Evolutionary conservation across 2,797 vertebrate species (phyloP), one percentile per base, ranked within the genome.

Genomic region (Enteromius thamalakanensis): DNA sequence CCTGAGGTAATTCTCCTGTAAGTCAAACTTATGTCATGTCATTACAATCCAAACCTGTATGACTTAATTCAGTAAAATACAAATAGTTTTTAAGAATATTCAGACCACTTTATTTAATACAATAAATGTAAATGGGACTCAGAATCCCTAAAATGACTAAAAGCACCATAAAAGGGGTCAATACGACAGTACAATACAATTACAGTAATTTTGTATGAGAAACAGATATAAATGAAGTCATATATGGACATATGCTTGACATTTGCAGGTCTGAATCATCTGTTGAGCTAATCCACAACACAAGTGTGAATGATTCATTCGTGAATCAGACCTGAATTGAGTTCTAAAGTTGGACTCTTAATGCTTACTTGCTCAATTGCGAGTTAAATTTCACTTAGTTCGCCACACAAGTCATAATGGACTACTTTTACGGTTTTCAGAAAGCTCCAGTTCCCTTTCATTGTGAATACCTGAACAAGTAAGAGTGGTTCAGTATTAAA

Each of bases 261-360:
- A 40, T 58, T 76, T 74, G 29, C 26, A 21, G 32, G 71, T 53
- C 53, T 58, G 40, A 55, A 40, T 76, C 9, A 53, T 37, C 21
- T 23, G 32, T 37, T 8, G 6, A 17, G 34, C 3, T 2, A 19
- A 53, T n/a, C 26, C 19, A 74, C 4, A 11, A 53, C 71, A 21
- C 49, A 74, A 74, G 69, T 19, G 32, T 68, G 19, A 40, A 68
- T 68, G 49, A 74, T 74, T 74, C 19, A 34, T 55, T 74, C 49
- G n/a, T 6, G 19, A 74, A 74, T 53, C 29, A 74, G 10, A 74
- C 29, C 51, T 29, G 0, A 70, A 17, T 70, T 70, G n/a, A 70
- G 6, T 70, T 47, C 40, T 45, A 7, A 6, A 70, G 14, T 47
- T 70, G 14, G 45, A 3, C 47, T 12, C 9, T 23, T n/a, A 12